Base-by-base conservation (phyloP, 2,797 vertebrate species). In the Triplophysa yarkandensis region DNA sequence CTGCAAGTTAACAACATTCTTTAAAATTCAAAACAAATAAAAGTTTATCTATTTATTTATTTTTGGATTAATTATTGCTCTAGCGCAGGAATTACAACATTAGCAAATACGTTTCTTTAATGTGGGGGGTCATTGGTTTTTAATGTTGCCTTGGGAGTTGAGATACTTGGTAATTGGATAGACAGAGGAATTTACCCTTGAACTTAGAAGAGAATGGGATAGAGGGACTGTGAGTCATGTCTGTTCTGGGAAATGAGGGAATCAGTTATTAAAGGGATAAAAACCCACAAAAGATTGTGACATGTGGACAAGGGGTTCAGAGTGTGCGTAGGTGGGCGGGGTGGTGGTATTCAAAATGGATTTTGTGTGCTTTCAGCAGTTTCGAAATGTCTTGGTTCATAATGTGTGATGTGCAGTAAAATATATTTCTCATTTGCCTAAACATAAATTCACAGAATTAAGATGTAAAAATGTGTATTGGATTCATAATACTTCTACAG, bases 281-380 rank as follows among this genome's bases (percentile, higher is more conserved):
- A 55, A 57, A 32, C 71, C 71, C n/a, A n/a, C 62, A 25, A 57
- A 46, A 21, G n/a, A 57, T 58, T 74, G 71, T 66, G 62, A 58
- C 62, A 23, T 34, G 50, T 1, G 39, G 39, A 66, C 28, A 66
- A 36, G 57, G 39, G 36, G 23, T 27, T 16, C 21, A 28, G 43
- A 19, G 41, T 50, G 21, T 19, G 50, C 30, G n/a, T 44, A 17
- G 2, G 39, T 54, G 48, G 34, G 6, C 34, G 21, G 2, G 3
- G 10, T 43, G 1, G 30, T 25, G 27, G 41, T 34, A 25, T 57
- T 9, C 21, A 16, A 8, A 52, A 19, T 27, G 62, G 57, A 65
- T 36, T 17, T 2, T 30, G 13, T 17, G 27, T 60, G 30, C 25
- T 6, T 17, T 48, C 3, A 19, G 39, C 11, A 32, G 39, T 60